These are phyloP conservation scores for Pseudolycoriella hygida DNA, from an alignment of 2,888 invertebrate genomes.

Conservation along the genomic window DNA sequence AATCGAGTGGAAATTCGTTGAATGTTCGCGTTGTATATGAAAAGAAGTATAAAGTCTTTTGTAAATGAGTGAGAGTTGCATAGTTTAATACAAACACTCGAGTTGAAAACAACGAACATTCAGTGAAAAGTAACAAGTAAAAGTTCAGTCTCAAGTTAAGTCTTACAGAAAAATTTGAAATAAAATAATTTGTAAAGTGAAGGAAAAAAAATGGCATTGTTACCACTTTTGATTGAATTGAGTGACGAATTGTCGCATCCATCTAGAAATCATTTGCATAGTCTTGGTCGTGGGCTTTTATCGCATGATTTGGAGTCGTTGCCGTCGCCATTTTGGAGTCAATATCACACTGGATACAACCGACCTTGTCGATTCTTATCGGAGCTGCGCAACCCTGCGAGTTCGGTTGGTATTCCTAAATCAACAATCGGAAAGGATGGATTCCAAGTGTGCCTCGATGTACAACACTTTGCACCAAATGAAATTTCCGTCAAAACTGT, in stretches of 20 bases:
- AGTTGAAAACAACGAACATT: no score
- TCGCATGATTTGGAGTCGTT: slow-evolving; percentile 14
- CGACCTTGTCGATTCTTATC: background rate
- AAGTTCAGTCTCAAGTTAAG: no score
- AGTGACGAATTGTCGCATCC: slow-evolving; percentile 23
- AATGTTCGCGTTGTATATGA: no score
- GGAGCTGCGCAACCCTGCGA: background rate
- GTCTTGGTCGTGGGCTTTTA: slow-evolving; percentile 27
- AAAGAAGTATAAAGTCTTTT: no score
- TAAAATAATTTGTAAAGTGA: no score
- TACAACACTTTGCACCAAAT: slow-evolving; percentile 22
- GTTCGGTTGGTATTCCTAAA: background rate
- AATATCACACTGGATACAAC: background rate
- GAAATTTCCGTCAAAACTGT: slow-evolving; percentile 53
- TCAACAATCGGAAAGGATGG: slow-evolving; percentile 41
- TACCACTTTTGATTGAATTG: slow-evolving; percentile 19
- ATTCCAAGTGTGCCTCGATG: slow-evolving; percentile 46
- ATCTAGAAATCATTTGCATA: background rate
- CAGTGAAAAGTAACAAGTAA: no score
- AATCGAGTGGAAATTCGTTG: no score
- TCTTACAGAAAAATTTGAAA: no score
- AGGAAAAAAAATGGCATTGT: slow-evolving; percentile 8
- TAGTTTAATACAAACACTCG: no score
- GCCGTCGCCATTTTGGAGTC: background rate
- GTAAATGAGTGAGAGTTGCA: no score